Evolutionary conservation across 2,797 vertebrate genomes (phyloP), one percentile per base, ranked within the genome.

Genomic region (Serranus cabrilla): DNA sequence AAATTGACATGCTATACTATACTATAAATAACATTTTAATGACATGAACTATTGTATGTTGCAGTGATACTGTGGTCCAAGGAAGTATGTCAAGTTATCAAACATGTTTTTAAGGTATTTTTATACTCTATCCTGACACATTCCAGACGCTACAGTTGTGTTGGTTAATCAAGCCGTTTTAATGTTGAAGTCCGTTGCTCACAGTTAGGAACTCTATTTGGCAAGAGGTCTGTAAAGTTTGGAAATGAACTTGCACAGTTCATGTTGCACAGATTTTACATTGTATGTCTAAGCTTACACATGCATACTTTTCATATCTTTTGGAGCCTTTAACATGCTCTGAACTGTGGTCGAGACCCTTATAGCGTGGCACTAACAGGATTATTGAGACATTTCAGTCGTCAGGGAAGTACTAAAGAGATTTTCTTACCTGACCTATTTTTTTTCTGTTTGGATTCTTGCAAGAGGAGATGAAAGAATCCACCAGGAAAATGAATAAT

Each of bases 401-500:
- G 0, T 61, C 47, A 56, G 37, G 7, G 21, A 60, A 23, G 14
- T 37, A 42, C 27, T 37, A 61, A 27, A 46, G 23, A 69, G 39
- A 68, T 51, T 82, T 43, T 77, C 63, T 68, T 14, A 74, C 60
- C 54, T 82, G 81, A 71, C 79, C 79, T 71, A 83, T 58, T 72
- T 74, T 66, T 21, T 34, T 62, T 3, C 18, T 1, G 0, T 63
- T 61, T 85, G 43, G 74, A 79, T 75, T 81, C 49, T 71, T 54
- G 47, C 27, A 61, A 37, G 40, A 72, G 11, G 51, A 72, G 58
- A 69, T 75, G 51, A 84, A 67, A 82, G 57, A 75, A 60, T 74
- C 68, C 52, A 57, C 9, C 71, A 78, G 39, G 27, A 63, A 51
- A 46, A 86, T 87, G 17, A 88, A 87, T 84, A 79, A 85, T 83